A percentile compares a stretch with the other conserved stretches of the same genome.
Evolutionary conservation across 2,888 invertebrate species (phyloP).

Genomic region (Caenorhabditis plicata): DNA sequence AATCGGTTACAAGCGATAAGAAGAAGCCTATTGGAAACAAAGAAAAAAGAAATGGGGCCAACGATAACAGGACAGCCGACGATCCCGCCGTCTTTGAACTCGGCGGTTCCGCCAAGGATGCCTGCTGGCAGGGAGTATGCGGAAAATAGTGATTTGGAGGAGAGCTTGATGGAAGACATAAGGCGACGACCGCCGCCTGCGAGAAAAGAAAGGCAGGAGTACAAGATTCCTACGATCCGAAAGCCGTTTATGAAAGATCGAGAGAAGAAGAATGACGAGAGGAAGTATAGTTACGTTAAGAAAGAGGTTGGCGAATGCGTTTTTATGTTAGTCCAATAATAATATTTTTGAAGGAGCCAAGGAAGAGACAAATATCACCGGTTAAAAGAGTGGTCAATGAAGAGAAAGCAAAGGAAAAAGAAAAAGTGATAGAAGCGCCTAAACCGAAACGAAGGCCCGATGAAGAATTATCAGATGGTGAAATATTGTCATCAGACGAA

Average conservation of each 20-base stretch:
- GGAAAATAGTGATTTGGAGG: constrained; percentile 11
- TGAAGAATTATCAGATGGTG: constrained; percentile 62
- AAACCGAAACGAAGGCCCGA: constrained; percentile 53
- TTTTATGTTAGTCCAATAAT: no score
- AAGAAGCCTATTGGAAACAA: constrained; percentile 38
- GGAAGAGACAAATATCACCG: background rate
- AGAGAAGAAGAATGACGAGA: background rate
- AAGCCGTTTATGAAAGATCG: constrained; percentile 21
- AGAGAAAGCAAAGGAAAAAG: constrained; percentile 4
- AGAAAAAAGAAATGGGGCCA: constrained; percentile 4
- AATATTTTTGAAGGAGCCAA: background rate
- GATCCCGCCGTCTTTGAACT: background rate
- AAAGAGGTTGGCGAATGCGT: no score
- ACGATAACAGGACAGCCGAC: background rate
- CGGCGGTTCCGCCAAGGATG: constrained; percentile 3
- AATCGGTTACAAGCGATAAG: constrained; percentile 38
- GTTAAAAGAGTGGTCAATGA: no score
- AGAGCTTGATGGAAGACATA: constrained; percentile 8
- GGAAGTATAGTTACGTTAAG: no score
- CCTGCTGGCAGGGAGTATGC: constrained; percentile 26
- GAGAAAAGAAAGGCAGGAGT: constrained; percentile 23
- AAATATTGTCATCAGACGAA: constrained; percentile 61
- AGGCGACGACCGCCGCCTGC: background rate
- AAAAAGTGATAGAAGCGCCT: constrained; percentile 16
- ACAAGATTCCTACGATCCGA: constrained; percentile 29